A percentile compares a stretch with the other conserved stretches of the same genome.
Evolutionary conservation across 2,888 invertebrate species (phyloP).

Genomic region (Trichacis sp.): DNA sequence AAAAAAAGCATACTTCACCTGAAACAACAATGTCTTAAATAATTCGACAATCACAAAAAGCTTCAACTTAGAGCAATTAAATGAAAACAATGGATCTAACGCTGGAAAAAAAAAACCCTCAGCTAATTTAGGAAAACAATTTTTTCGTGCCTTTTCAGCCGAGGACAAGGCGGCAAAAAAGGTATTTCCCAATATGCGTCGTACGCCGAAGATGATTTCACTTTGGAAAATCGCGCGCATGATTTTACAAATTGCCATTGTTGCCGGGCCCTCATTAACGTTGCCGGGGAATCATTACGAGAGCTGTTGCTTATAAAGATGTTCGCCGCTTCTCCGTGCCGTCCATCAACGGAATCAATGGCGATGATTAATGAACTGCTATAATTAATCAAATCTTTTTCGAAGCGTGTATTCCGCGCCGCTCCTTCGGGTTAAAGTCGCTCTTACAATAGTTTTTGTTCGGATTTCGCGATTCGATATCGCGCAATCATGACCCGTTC

Average conservation of each 20-base stretch:
- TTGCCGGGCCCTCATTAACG: conserved; percentile 25
- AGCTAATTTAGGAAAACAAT: too few relatives aligned
- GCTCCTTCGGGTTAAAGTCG: not conserved
- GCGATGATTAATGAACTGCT: conserved; percentile 28
- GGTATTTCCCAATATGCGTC: conserved; percentile 5
- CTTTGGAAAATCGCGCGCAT: conserved; percentile 23
- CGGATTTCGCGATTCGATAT: not conserved
- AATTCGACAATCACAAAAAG: too few relatives aligned
- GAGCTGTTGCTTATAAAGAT: conserved; percentile 1
- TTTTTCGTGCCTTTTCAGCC: too few relatives aligned
- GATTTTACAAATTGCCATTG: conserved; percentile 20
- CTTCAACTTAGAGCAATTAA: too few relatives aligned
- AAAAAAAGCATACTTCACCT: too few relatives aligned
- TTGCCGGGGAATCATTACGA: conserved; percentile 15
- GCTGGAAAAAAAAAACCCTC: too few relatives aligned
- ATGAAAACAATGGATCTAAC: too few relatives aligned
- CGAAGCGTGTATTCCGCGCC: not conserved
- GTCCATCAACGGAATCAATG: conserved; percentile 2
- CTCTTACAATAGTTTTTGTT: not conserved
- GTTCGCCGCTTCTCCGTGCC: not conserved
- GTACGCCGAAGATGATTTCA: conserved; percentile 17
- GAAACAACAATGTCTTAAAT: too few relatives aligned
- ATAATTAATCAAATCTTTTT: conserved; percentile 3
- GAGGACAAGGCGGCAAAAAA: conserved; percentile 21
- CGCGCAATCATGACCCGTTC: not conserved